phyloP scores from a whole-genome alignment of 2,113 vertebrate genomes.

The Paraplagusia blochii region DNA sequence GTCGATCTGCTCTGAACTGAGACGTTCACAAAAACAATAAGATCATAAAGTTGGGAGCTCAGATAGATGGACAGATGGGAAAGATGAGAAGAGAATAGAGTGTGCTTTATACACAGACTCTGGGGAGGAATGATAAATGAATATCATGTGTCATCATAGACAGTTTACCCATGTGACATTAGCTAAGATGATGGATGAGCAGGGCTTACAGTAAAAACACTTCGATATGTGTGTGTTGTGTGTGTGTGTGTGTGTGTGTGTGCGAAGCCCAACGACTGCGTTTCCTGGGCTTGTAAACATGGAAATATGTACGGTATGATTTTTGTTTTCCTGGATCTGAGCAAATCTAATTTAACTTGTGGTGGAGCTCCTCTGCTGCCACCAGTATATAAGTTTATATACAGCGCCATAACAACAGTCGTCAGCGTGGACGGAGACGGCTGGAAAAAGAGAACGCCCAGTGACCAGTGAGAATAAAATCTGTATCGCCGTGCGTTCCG shows the following conservation, averaged over 20 bases:
- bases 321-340: slow-evolving; percentile 25
- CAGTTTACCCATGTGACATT: slow-evolving; percentile 64
- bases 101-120: slow-evolving; percentile 16
- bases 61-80: slow-evolving; percentile 4
- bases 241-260: slow-evolving; percentile 23
- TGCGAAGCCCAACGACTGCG: slow-evolving; percentile 9
- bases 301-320: slow-evolving; percentile 25
- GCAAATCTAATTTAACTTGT: neutral
- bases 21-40: slow-evolving; percentile 7
- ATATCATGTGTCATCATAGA: slow-evolving; percentile 60
- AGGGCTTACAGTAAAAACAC: slow-evolving; percentile 51
- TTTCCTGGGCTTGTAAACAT: slow-evolving; percentile 25
- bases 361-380: neutral
- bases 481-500: neutral
- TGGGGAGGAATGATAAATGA: slow-evolving; percentile 53
- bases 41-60: slow-evolving; percentile 23
- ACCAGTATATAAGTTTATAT: neutral
- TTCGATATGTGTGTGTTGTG: slow-evolving; percentile 22
- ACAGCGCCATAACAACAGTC: too few relatives aligned
- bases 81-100: slow-evolving; percentile 24
- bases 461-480: too few relatives aligned
- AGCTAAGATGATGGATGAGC: slow-evolving; percentile 72
- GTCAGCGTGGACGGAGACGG: too few relatives aligned
- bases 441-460: too few relatives aligned
- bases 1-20: neutral